phyloP scores from a whole-genome alignment of 2,888 invertebrate genomes.

The Protodeltote pygarga region DNA sequence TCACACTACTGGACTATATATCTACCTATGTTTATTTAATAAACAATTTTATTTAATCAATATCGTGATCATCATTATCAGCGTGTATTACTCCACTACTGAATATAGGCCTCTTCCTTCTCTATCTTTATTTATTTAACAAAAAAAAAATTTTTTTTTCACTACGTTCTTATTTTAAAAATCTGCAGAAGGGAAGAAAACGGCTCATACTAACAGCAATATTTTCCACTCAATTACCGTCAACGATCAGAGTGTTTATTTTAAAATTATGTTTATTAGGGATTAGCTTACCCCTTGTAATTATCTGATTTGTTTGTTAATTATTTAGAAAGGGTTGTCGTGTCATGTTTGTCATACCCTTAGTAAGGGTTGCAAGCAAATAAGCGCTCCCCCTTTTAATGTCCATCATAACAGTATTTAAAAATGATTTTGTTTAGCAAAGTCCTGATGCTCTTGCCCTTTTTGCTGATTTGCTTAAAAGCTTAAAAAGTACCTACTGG shows the following conservation, averaged over 20 bases:
- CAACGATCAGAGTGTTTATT: conserved; percentile 21
- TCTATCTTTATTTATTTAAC: no score
- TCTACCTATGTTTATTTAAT: no score
- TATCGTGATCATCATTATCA: no score
- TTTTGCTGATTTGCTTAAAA: conserved; percentile 15
- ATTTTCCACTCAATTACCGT: conserved; percentile 3
- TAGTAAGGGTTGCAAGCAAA: conserved; percentile 29
- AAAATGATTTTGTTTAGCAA: conserved; percentile 37
- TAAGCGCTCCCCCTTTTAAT: conserved; percentile 39
- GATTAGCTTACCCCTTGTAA: conserved; percentile 34
- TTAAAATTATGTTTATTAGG: conserved; percentile 20
- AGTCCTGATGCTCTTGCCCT: conserved; percentile 26
- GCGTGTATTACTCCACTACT: no score
- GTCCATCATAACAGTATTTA: conserved; percentile 35
- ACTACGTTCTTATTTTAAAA: no score
- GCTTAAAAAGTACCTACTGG: conserved; percentile 5
- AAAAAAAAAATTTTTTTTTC: no score
- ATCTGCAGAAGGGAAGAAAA: no score
- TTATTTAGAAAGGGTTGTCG: conserved; percentile 46
- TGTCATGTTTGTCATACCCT: conserved; percentile 45
- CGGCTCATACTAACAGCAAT: no score
- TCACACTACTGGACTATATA: no score
- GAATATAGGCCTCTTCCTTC: no score
- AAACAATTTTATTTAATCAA: no score
- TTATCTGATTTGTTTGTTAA: conserved; percentile 48